phyloP scores from a whole-genome alignment of 1,140 invertebrate genomes.

The Habropoda laboriosa region DNA sequence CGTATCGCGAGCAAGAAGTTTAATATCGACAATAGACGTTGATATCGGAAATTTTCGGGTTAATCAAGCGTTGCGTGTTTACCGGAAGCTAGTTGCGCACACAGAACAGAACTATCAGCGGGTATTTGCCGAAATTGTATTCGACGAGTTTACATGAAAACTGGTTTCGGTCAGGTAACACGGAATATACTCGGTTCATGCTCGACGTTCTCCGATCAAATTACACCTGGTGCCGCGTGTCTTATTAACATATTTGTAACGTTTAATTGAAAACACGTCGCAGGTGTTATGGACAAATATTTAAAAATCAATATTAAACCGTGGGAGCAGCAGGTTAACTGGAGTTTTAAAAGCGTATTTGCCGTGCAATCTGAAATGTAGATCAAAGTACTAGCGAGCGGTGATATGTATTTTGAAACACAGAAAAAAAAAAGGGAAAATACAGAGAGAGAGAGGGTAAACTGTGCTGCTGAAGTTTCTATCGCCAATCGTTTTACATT shows the following conservation, averaged over 20 bases:
- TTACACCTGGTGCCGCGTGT: slow-evolving; percentile 34
- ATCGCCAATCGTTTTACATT: not conserved
- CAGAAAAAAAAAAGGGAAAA: not conserved
- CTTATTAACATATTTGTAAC: slow-evolving; percentile 45
- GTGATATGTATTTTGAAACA: not conserved
- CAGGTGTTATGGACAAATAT: slow-evolving; percentile 38
- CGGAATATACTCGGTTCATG: slow-evolving; percentile 23
- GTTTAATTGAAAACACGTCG: slow-evolving; percentile 16
- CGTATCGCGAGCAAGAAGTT: not conserved
- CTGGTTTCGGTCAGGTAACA: slow-evolving; percentile 48
- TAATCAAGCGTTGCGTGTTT: slow-evolving; percentile 50
- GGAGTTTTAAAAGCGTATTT: slow-evolving; percentile 30
- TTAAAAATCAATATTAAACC: slow-evolving; percentile 46
- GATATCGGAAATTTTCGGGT: slow-evolving; percentile 61
- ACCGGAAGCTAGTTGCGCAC: slow-evolving; percentile 58
- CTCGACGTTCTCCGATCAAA: slow-evolving; percentile 38
- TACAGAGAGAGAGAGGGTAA: not conserved
- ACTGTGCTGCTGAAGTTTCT: not conserved
- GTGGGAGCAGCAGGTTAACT: not conserved
- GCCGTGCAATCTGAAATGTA: not conserved
- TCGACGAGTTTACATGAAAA: slow-evolving; percentile 60
- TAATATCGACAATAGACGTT: slow-evolving; percentile 49
- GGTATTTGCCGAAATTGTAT: slow-evolving; percentile 65
- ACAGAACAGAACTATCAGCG: slow-evolving; percentile 50
- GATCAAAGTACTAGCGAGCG: not conserved